Evolutionary conservation across 2,113 vertebrate species (phyloP).

Genomic region (Grammomys surdaster): DNA sequence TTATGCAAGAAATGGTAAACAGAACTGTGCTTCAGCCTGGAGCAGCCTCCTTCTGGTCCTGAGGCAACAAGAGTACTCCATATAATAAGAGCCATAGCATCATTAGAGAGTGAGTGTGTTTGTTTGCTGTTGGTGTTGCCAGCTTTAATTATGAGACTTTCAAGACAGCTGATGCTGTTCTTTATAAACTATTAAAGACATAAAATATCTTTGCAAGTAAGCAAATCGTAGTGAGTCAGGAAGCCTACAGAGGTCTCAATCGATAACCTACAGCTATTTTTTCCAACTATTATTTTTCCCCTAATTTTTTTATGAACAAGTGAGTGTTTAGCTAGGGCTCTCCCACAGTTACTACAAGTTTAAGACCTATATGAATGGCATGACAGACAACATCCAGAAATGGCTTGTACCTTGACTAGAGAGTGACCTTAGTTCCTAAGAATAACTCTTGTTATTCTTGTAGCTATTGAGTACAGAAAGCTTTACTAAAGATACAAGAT

Average conservation of each 20-base stretch:
- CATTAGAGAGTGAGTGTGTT: not conserved
- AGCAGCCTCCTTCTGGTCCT: not conserved
- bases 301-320: slow-evolving; percentile 1
- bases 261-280: not conserved
- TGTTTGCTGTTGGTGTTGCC: not conserved
- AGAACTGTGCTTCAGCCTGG: not conserved
- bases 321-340: not conserved
- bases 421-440: not conserved
- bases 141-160: slow-evolving; percentile 32
- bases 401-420: not conserved
- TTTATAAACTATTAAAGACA: slow-evolving; percentile 28
- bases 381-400: not conserved
- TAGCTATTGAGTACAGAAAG: not conserved
- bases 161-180: not conserved
- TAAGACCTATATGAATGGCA: not conserved
- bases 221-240: not conserved
- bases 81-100: not conserved
- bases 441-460: not conserved
- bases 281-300: not conserved
- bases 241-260: not conserved
- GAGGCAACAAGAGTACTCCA: not conserved
- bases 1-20: not conserved
- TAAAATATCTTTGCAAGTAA: not conserved
- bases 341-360: not conserved
- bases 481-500: not conserved